A percentile compares a stretch with the other conserved stretches of the same genome.
phyloP scores from a whole-genome alignment of 2,888 invertebrate genomes.

The Globia sparganii region DNA sequence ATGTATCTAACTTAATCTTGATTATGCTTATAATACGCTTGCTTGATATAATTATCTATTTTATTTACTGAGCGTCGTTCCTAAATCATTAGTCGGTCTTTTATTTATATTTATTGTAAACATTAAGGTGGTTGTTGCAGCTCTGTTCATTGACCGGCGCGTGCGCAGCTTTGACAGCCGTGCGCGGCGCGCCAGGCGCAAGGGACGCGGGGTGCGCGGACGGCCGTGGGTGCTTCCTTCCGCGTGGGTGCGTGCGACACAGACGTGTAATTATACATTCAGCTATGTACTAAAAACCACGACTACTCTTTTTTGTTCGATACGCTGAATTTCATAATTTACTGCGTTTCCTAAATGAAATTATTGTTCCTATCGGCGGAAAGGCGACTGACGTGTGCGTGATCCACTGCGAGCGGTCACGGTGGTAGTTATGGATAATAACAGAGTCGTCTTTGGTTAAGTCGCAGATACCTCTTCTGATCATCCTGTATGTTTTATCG shows the following conservation, averaged over 20 bases:
- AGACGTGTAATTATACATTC: conserved; percentile 39
- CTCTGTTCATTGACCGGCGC: conserved; percentile 25
- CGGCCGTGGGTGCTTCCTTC: conserved; percentile 56
- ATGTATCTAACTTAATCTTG: too few relatives aligned
- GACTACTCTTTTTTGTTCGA: conserved; percentile 35
- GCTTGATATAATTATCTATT: not conserved
- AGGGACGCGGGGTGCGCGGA: not conserved
- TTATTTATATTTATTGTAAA: not conserved
- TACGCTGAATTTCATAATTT: conserved; percentile 30
- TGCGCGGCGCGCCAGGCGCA: conserved; percentile 3
- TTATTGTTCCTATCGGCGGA: not conserved
- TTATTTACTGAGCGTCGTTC: not conserved
- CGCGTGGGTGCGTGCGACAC: conserved; percentile 62
- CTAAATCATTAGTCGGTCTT: not conserved
- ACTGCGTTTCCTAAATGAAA: conserved; percentile 26
- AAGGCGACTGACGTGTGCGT: too few relatives aligned
- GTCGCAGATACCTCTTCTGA: not conserved
- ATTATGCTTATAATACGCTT: not conserved
- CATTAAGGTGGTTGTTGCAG: conserved; percentile 10
- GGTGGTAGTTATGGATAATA: not conserved
- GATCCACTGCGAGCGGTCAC: not conserved
- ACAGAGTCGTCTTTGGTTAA: not conserved
- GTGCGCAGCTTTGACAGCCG: conserved; percentile 15
- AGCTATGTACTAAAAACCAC: conserved; percentile 26
- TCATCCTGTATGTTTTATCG: not conserved